Evolutionary conservation across 2,888 invertebrate genomes (phyloP).

Genomic region (Dorcus hopei): DNA sequence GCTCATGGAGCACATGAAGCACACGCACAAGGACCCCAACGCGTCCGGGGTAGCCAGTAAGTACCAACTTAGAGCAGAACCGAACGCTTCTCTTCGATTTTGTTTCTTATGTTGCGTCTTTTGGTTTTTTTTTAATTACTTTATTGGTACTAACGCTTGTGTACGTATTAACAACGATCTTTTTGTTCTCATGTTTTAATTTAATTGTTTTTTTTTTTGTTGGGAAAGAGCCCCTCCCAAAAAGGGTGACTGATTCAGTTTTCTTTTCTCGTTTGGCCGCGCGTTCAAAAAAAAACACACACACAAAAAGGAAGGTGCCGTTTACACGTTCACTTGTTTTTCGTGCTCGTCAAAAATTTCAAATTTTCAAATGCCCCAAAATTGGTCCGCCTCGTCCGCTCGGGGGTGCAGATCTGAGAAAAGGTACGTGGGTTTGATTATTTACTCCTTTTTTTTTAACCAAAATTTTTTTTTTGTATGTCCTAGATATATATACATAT

Average conservation of each 20-base stretch:
- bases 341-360: not conserved
- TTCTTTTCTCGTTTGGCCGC: not conserved
- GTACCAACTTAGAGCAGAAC: conserved; percentile 44
- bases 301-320: not conserved
- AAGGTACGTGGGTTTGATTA: conserved; percentile 1
- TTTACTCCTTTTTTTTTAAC: not conserved
- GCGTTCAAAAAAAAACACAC: not conserved
- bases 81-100: not conserved
- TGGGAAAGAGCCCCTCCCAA: not conserved
- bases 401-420: not conserved
- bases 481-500: not conserved
- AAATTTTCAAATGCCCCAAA: not conserved
- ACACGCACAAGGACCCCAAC: conserved; percentile 90
- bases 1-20: conserved; percentile 94
- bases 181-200: too few species aligned
- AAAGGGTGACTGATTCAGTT: not conserved
- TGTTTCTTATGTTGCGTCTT: not conserved
- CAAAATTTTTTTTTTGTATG: not conserved
- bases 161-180: too few species aligned
- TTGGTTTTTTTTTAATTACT: conserved; percentile 6
- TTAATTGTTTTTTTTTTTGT: too few species aligned
- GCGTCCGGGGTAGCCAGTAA: conserved; percentile 87
- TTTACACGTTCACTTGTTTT: not conserved
- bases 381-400: not conserved
- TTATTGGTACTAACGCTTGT: not conserved